These are phyloP conservation scores for Parochlus steinenii DNA, from an alignment of 2,888 invertebrate genomes.

Conservation along the genomic window DNA sequence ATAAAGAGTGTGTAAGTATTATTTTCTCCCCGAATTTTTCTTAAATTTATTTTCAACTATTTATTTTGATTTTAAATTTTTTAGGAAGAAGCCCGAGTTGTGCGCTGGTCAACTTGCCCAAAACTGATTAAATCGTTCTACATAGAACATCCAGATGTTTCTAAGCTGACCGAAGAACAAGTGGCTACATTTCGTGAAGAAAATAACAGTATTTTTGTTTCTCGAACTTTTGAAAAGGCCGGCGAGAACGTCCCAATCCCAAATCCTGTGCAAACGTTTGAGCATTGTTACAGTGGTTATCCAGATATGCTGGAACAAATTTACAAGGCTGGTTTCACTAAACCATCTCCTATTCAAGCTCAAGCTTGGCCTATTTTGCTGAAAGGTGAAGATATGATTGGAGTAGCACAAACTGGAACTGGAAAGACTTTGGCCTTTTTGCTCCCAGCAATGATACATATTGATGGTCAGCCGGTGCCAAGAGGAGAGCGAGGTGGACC, in stretches of 20 bases:
- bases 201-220: constrained; percentile 60
- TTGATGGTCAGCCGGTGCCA: constrained; percentile 67
- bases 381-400: constrained; percentile 83
- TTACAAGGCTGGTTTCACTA: constrained; percentile 48
- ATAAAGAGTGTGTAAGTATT: constrained; percentile 31
- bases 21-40: neutral
- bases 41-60: constrained; percentile 3
- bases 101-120: constrained; percentile 47
- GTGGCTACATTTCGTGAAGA: constrained; percentile 43
- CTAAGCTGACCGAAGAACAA: constrained; percentile 43
- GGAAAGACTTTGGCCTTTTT: constrained; percentile 92
- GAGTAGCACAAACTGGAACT: constrained; percentile 90
- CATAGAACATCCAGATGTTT: constrained; percentile 52
- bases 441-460: constrained; percentile 83
- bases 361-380: constrained; percentile 92
- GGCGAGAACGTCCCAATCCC: constrained; percentile 23
- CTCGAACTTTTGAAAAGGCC: constrained; percentile 42
- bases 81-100: constrained; percentile 37
- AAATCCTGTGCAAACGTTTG: constrained; percentile 43
- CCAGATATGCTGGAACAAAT: constrained; percentile 75
- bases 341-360: constrained; percentile 81
- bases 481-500: constrained; percentile 60
- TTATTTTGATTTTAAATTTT: constrained; percentile 12
- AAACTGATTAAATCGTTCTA: constrained; percentile 69
- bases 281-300: constrained; percentile 64